These are phyloP conservation scores for Nomada hirtipes DNA, from an alignment of 2,888 invertebrate genomes.

Conservation along the genomic window DNA sequence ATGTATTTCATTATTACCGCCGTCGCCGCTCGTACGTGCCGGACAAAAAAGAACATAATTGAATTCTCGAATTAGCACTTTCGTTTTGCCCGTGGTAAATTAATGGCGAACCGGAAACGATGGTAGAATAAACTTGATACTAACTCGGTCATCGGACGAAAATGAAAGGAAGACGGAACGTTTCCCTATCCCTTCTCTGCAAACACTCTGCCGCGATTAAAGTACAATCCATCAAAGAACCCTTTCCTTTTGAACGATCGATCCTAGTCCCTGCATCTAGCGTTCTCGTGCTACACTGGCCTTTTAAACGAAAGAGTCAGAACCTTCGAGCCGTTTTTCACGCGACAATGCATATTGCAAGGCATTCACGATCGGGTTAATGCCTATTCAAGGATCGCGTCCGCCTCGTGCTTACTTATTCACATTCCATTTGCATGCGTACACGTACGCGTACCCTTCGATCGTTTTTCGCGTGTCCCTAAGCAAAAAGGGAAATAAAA, in stretches of 20 bases:
- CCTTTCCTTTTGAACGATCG: neutral
- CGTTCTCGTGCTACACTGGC: slow-evolving; percentile 22
- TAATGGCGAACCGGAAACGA: slow-evolving; percentile 36
- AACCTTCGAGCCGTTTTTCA: slow-evolving; percentile 51
- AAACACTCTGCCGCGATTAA: neutral
- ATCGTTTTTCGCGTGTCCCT: slow-evolving; percentile 4
- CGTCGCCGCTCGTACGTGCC: slow-evolving; percentile 17
- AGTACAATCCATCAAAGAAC: neutral
- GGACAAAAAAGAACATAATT: slow-evolving; percentile 31
- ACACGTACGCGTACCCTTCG: slow-evolving; percentile 14
- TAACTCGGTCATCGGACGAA: slow-evolving; percentile 13
- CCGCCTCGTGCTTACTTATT: slow-evolving; percentile 26
- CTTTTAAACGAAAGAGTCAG: slow-evolving; percentile 42
- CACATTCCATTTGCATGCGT: slow-evolving; percentile 49
- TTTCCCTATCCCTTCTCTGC: neutral
- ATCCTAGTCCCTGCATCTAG: neutral
- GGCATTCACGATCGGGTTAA: slow-evolving; percentile 34
- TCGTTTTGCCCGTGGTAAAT: slow-evolving; percentile 29
- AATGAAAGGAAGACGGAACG: slow-evolving; percentile 17
- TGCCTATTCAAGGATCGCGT: slow-evolving; percentile 26
- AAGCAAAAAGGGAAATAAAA: neutral
- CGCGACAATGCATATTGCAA: slow-evolving; percentile 58
- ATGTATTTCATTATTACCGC: slow-evolving; percentile 36
- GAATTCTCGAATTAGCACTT: slow-evolving; percentile 49
- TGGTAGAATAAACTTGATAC: slow-evolving; percentile 17